Base-by-base conservation (phyloP, 2,888 invertebrate genomes). In the Rhogogaster chlorosoma region DNA sequence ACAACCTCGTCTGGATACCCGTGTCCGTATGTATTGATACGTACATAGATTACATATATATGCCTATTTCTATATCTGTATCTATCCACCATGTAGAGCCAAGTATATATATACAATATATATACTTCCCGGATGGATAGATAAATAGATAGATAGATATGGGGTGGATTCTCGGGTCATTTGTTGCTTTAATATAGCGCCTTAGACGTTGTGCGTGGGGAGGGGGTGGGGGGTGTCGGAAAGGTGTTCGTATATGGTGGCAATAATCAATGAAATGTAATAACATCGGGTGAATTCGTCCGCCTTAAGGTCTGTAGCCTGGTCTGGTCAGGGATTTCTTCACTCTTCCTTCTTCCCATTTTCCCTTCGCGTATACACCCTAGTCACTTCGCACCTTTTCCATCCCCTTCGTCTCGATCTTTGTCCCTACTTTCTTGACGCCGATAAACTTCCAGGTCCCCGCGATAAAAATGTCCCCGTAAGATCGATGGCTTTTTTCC, bases 231-330 rank as follows among this genome's bases (percentile, higher is more conserved):
- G 18, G 70, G 18, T 61, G 70, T 75, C 42, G 75, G 26, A 77
- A 29, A 80, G 80, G 80, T 49, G 29, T 32, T 38, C 53, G 42
- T 49, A 29, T 18, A 53, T 53, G 53, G 49, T 64, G 80, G 12
- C 61, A 49, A 80, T 61, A 80, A 80, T 80, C 80, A 80, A 80
- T 80, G 80, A 61, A 80, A 80, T 61, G 57, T 57, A 80, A 80
- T 61, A 80, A 80, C 80, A 64, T 32, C 49, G 77, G 53, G 53
- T 77, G 29, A 49, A 45, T 77, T 49, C 77, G 29, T 0, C 26
- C 10, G 32, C 32, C 15, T 67, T 18, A 22, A 57, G 57, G 22
- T 22, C 57, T 22, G 22, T 9, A 18, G 9, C 22, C 61, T 61
- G 42, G 57, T 49, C 42, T 77, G 77, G 78, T 57, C 53, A 78